Base-by-base conservation (phyloP, 2,888 invertebrate species). In the Choristoneura rosaceana region DNA sequence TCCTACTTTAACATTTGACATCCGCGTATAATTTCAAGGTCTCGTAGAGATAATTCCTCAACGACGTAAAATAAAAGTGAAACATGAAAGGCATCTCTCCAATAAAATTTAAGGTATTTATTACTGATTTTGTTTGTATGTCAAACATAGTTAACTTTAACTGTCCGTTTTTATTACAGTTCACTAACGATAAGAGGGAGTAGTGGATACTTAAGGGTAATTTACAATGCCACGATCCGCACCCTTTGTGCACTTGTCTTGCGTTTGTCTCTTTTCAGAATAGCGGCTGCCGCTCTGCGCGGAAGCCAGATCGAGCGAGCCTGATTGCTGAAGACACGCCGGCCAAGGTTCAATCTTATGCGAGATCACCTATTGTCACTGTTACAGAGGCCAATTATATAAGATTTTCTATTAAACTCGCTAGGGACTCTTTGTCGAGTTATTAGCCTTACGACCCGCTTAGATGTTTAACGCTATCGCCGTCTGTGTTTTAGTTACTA, bases 231-330 rank as follows among this genome's bases (percentile, higher is more conserved):
- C 84, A 84, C 86, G 84, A 85, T 81, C 79, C 82, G 82, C 82
- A 83, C 83, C 87, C 85, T 88, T 87, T 90, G 85, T 90, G 85
- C 86, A 88, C 88, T 87, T 87, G 88, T 88, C 88, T 86, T 88
- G 87, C 82, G 84, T 88, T 86, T 87, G 86, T 87, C 88, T 90
- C 84, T 87, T 84, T 38, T 87, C 82, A 82, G 83, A 82, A 84
- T 85, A 84, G 81, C 77, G 75, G 80, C 82, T 82, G 83, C 81
- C 77, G 79, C 84, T 88, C 86, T 87, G 90, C 86, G 84, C 87
- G 90, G 89, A 90, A 90, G 88, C 83, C 79, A 85, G 90, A 90
- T 91, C 80, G 75, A 80, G 80, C 82, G 80, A 66, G 78, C 74
- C 77, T 78, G 92, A 92, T 91, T 89, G 83, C 78, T 75, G 77